Percentiles rank a stretch among this genome's conserved stretches.
phyloP scores from a whole-genome alignment of 92 coral and sea anemone species.

The Phenganax subtilis region DNA sequence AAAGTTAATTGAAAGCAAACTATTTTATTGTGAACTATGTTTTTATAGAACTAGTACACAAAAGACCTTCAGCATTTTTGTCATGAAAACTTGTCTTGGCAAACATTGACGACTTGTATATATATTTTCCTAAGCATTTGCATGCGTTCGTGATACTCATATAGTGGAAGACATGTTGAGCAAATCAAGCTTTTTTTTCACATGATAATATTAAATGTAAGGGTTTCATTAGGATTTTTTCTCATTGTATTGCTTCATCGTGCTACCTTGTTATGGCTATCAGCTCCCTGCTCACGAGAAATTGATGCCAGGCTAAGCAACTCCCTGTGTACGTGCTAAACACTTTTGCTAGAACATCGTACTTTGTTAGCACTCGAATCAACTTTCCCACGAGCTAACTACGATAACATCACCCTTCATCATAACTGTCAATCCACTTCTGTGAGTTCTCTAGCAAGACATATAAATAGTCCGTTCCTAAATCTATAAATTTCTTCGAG shows the following conservation, averaged over 20 bases:
- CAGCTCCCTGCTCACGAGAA: constrained; percentile 17
- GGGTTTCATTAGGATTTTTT: constrained; percentile 3
- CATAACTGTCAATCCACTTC: no score
- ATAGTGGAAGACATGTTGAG: background rate
- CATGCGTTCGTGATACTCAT: background rate
- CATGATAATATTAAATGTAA: constrained; percentile 16
- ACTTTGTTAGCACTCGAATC: background rate
- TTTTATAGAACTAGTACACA: no score
- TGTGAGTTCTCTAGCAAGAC: no score
- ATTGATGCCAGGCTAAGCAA: constrained; percentile 16
- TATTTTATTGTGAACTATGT: no score
- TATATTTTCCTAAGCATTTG: no score
- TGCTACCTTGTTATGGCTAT: background rate
- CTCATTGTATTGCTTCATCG: background rate
- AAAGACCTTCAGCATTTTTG: background rate
- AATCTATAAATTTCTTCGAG: background rate
- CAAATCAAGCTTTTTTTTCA: background rate
- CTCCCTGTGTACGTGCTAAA: constrained; percentile 9
- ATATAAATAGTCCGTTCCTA: background rate
- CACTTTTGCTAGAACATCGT: background rate
- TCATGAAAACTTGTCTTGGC: background rate
- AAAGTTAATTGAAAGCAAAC: no score
- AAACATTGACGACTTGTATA: background rate
- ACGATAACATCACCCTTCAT: background rate
- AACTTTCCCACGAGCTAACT: constrained; percentile 20